Evolutionary conservation across 2,888 invertebrate genomes (phyloP).

Genomic region (Periphyllus acericola): DNA sequence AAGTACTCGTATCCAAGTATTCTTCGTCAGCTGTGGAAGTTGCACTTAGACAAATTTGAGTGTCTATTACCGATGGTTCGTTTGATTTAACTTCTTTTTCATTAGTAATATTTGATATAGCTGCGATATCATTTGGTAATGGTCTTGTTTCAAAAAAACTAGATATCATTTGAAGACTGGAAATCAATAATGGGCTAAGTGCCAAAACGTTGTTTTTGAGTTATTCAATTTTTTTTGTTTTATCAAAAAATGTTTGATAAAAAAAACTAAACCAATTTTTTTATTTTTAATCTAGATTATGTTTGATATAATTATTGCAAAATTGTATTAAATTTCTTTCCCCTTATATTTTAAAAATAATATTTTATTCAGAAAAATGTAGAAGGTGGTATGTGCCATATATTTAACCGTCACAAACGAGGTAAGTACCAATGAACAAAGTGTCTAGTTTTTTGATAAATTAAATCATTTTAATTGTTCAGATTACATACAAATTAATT

Average conservation of each 20-base stretch:
- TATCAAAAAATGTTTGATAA: not conserved
- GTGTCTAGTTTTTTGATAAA: conserved; percentile 11
- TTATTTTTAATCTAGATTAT: conserved; percentile 36
- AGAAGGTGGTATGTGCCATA: conserved; percentile 28
- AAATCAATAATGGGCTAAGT: too few relatives aligned
- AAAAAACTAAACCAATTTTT: conserved; percentile 34
- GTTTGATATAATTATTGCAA: conserved; percentile 12
- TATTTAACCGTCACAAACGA: conserved; percentile 10
- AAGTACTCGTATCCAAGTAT: too few relatives aligned
- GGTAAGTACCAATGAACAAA: conserved; percentile 19
- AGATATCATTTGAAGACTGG: too few relatives aligned
- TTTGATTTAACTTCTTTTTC: too few relatives aligned
- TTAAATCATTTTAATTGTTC: not conserved
- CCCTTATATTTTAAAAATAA: conserved; percentile 17
- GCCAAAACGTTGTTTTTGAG: conserved; percentile 17
- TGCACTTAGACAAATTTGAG: too few relatives aligned
- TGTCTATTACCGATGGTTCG: too few relatives aligned
- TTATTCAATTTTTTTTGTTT: conserved; percentile 34
- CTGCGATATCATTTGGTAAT: too few relatives aligned
- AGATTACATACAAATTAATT: not conserved
- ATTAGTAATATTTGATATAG: too few relatives aligned
- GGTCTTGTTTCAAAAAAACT: too few relatives aligned
- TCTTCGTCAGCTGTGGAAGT: too few relatives aligned
- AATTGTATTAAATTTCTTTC: conserved; percentile 3
- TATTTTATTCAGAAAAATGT: conserved; percentile 36